phyloP scores from a whole-genome alignment of 2,113 vertebrate species.

The Acanthochromis polyacanthus region DNA sequence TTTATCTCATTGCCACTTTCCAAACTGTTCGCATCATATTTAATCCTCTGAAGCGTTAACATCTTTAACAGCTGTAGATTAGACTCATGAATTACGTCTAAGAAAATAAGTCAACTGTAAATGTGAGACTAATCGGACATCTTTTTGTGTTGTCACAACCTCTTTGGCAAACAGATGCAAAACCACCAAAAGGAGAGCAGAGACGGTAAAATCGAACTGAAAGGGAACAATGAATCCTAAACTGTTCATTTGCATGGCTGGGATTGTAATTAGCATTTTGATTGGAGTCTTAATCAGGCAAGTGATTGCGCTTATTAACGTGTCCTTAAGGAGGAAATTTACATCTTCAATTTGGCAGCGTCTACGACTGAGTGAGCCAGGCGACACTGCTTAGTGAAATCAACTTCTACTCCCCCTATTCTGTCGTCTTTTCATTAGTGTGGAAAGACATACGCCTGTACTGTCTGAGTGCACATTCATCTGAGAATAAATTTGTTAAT shows the following conservation, averaged over 20 bases:
- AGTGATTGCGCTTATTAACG: constrained; percentile 57
- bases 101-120: background rate
- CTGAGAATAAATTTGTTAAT: background rate
- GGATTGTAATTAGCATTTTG: constrained; percentile 70
- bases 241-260: constrained; percentile 19
- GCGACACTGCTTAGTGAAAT: constrained; percentile 20
- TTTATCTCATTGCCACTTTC: too few species aligned
- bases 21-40: background rate
- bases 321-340: constrained; percentile 58
- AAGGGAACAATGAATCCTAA: constrained; percentile 35
- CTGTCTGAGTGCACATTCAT: background rate
- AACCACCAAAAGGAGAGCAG: background rate
- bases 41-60: background rate
- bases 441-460: background rate
- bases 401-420: constrained; percentile 7
- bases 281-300: constrained; percentile 59
- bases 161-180: background rate
- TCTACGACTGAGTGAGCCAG: constrained; percentile 34
- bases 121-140: constrained; percentile 4
- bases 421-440: background rate
- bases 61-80: constrained; percentile 2
- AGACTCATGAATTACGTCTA: background rate
- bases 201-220: constrained; percentile 2
- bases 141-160: constrained; percentile 14
- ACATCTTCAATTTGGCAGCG: constrained; percentile 58